A percentile compares a stretch with the other conserved stretches of the same genome.
phyloP scores from a whole-genome alignment of 2,888 invertebrate genomes.

The Norana najaformis region DNA sequence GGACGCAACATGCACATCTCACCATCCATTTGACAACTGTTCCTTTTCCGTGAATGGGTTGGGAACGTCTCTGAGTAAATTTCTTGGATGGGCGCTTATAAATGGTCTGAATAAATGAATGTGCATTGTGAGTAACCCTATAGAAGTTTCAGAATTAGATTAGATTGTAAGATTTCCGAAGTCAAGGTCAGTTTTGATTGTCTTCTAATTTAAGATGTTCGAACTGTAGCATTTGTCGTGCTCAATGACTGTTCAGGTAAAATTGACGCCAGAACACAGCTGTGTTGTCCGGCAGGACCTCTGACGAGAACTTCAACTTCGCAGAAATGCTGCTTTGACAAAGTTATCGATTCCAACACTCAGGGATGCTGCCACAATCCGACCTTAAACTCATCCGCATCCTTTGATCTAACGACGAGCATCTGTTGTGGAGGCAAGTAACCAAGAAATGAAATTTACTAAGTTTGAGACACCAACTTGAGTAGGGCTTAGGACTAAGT shows the following conservation, averaged over 20 bases:
- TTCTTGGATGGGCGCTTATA: no score
- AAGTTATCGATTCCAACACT: not conserved
- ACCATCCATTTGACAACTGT: no score
- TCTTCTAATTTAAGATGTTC: not conserved
- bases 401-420: not conserved
- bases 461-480: not conserved
- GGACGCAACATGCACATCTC: no score
- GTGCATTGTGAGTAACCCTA: no score
- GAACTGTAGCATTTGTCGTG: not conserved
- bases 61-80: no score
- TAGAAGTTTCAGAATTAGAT: no score
- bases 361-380: not conserved
- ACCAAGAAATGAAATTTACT: not conserved
- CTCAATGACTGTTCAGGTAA: not conserved
- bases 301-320: not conserved
- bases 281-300: not conserved
- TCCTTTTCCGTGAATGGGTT: no score
- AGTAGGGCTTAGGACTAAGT: not conserved
- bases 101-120: no score
- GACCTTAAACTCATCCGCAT: not conserved
- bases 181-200: no score
- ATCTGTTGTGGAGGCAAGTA: conserved; percentile 16
- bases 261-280: not conserved
- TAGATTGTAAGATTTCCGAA: no score
- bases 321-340: not conserved